Percentiles rank a stretch among this genome's conserved stretches.
phyloP scores from a whole-genome alignment of 2,797 vertebrate species.

The Distichodus sexfasciatus region DNA sequence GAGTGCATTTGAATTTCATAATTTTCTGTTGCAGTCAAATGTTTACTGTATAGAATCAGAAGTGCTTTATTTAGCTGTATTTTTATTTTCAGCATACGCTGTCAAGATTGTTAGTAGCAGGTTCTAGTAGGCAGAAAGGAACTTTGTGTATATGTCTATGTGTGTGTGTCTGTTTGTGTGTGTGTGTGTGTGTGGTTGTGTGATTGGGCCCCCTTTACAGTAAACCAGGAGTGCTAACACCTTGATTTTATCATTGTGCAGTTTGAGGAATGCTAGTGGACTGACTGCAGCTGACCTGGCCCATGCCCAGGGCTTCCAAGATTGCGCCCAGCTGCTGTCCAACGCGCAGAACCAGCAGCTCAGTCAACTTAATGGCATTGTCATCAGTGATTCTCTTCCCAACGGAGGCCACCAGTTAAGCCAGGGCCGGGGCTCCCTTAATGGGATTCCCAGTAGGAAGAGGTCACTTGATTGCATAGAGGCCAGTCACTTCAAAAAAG shows the following conservation, averaged over 20 bases:
- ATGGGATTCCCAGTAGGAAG: constrained; percentile 86
- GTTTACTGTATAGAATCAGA: background rate
- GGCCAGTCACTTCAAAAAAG: constrained; percentile 86
- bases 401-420: constrained; percentile 78
- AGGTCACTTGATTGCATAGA: constrained; percentile 87
- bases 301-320: constrained; percentile 95
- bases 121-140: constrained; percentile 60
- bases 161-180: constrained; percentile 18
- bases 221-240: constrained; percentile 75
- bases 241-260: constrained; percentile 81
- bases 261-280: constrained; percentile 98
- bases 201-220: constrained; percentile 41
- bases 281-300: constrained; percentile 98
- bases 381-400: constrained; percentile 75
- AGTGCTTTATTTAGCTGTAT: background rate
- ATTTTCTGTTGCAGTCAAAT: constrained; percentile 46
- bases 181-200: constrained; percentile 47
- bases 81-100: constrained; percentile 19
- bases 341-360: constrained; percentile 91
- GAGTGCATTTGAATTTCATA: background rate
- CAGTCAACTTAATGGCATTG: constrained; percentile 79
- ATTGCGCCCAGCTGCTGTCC: constrained; percentile 95
- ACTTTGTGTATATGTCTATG: constrained; percentile 47
- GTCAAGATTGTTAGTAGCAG: constrained; percentile 50
- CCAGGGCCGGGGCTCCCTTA: constrained; percentile 74